Evolutionary conservation across 1,140 invertebrate genomes (phyloP), one percentile per base, ranked within the genome.

Genomic region (Aphidius ervi): DNA sequence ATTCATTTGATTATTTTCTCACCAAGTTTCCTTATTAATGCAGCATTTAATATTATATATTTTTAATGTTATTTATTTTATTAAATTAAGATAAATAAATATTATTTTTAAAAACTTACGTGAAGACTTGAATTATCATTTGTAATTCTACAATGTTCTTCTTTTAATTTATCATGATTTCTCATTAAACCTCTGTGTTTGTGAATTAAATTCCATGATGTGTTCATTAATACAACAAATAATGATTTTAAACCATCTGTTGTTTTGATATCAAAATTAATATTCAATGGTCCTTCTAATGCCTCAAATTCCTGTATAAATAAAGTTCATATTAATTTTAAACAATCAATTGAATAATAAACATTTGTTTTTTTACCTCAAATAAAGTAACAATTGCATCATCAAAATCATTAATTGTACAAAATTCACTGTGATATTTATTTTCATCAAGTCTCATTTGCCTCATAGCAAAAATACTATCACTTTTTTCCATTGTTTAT

Each of bases 111-210:
- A 6, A 40, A 58, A 63, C 69, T 71, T 45, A 72, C 69, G 39
- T 57, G 65, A 8, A 72, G 65, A 61, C 61, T 62, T 47, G 47
- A 31, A 58, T 71, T 72, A 56, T 72, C 67, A 50, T 65, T 69
- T 10, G 57, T 49, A 40, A 59, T 62, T 57, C 55, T 70, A 20
- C 59, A 56, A 39, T 67, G 61, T 4, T 58, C 46, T 9, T 71
- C 64, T 16, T 65, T 63, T 0, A 67, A 56, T 9, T 70, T 45
- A 7, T 68, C 64, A 23, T 72, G 59, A 7, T 49, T 43, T 40
- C 50, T 66, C 62, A 70, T 66, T 7, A 70, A 54, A 31, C 43
- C 63, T 41, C 68, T 66, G 45, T 71, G 61, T 48, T 71, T 67
- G 9, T 62, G 62, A 39, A 67, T 56, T 8, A 72, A 58, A 45